Evolutionary conservation across 2,888 invertebrate species (phyloP).

Genomic region (Phyllotreta cruciferae): DNA sequence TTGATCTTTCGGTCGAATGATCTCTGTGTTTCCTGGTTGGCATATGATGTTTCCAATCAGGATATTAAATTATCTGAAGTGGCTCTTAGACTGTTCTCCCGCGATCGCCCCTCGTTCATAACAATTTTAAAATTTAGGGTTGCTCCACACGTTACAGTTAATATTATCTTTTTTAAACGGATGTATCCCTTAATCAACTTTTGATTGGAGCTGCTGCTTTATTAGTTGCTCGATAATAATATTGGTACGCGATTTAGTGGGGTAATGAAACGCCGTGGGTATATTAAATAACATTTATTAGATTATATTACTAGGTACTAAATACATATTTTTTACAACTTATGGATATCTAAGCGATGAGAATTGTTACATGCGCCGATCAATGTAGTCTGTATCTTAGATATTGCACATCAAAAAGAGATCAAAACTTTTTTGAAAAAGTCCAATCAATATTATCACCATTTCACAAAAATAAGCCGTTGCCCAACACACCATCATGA

Average conservation of each 20-base stretch:
- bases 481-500: constrained; percentile 5
- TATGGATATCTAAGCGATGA: constrained; percentile 44
- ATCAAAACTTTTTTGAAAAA: constrained; percentile 43
- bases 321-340: constrained; percentile 49
- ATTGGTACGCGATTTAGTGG: no score
- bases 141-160: constrained; percentile 37
- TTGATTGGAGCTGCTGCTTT: constrained; percentile 33
- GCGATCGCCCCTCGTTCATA: constrained; percentile 34
- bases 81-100: constrained; percentile 35
- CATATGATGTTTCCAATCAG: constrained; percentile 41
- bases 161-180: constrained; percentile 41
- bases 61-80: constrained; percentile 47
- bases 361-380: constrained; percentile 41
- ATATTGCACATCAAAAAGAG: constrained; percentile 55
- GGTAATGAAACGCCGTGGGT: constrained; percentile 23
- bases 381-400: constrained; percentile 38
- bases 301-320: constrained; percentile 44
- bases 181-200: constrained; percentile 36
- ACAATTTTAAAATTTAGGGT: constrained; percentile 40
- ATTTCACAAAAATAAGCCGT: constrained; percentile 12
- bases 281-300: constrained; percentile 57
- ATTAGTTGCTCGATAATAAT: constrained; percentile 20
- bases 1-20: constrained; percentile 23
- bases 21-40: constrained; percentile 27
- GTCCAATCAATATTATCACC: constrained; percentile 27